These are phyloP conservation scores for Gracilinanus agilis DNA, from an alignment of 2,113 vertebrate genomes.

Conservation along the genomic window DNA sequence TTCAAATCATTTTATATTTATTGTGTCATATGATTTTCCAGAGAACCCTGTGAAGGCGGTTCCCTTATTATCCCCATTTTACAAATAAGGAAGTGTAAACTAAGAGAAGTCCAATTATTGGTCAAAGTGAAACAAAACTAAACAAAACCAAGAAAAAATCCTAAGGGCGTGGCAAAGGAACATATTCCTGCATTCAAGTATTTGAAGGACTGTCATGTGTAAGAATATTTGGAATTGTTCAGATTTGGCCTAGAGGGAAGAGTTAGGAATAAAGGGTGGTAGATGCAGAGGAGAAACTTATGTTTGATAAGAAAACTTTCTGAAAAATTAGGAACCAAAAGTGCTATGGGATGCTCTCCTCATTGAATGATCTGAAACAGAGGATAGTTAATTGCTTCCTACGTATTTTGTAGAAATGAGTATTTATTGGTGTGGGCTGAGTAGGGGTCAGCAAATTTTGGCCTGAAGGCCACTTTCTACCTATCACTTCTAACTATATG, in stretches of 20 bases:
- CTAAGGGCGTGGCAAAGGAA: not conserved
- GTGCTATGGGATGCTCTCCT: not conserved
- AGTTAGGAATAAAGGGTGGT: not conserved
- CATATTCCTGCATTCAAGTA: not conserved
- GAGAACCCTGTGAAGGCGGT: too few species aligned
- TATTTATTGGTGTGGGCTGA: not conserved
- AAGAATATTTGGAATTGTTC: not conserved
- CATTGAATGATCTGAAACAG: not conserved
- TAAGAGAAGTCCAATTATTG: not conserved
- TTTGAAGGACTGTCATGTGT: not conserved
- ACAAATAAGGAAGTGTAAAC: not conserved
- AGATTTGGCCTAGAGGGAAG: not conserved
- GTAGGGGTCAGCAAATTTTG: not conserved
- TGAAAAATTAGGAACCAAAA: not conserved
- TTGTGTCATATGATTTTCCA: not conserved
- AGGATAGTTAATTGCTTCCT: not conserved
- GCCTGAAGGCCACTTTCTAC: not conserved
- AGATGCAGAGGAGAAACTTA: not conserved
- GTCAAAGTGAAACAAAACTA: not conserved
- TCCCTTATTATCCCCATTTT: not conserved
- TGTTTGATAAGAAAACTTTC: not conserved
- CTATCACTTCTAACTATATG: not conserved
- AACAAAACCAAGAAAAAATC: not conserved
- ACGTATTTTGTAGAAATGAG: not conserved
- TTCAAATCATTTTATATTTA: not conserved